Evolutionary conservation across 2,797 vertebrate genomes (phyloP), one percentile per base, ranked within the genome.

Genomic region (Darevskia mixta): DNA sequence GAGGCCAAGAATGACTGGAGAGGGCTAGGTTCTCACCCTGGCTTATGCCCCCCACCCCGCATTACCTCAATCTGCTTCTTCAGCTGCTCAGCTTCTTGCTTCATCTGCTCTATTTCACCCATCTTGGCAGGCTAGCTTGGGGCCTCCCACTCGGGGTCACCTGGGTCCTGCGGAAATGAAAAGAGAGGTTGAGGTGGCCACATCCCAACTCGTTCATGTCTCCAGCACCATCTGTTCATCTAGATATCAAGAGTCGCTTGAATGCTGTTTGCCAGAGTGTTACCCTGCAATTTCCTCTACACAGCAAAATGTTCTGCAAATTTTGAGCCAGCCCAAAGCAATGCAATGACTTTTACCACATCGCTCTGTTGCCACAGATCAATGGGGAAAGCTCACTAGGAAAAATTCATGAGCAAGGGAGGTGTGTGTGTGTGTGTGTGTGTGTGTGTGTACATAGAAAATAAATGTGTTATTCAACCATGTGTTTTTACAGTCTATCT

Each of bases 31-130:
- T 73, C 17, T 18, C 15, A 35, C 38, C 35, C 72, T 73, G 25
- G 18, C 35, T 32, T 38, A 35, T 18, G n/a, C 4, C n/a, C 43
- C 86, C 96, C 0, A 27, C 8, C 75, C n/a, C 88, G 85, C 69
- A 95, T 98, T 96, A 99, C 99, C 91, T 98, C 97, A 93, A 99
- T 99, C 96, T 99, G 98, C 91, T 98, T 98, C 97, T 99, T 99
- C 94, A 99, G 97, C 94, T 95, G 97, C 88, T 99, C 98, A 2
- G 98, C 97, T 95, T 99, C 99, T 95, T 99, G 98, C 94, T 98
- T 97, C 96, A 99, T 95, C 95, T 99, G 96, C 86, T 99, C 99
- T 95, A 99, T 98, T 97, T 99, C 99, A 95, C 98, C 98, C 99
- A 99, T 99, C 95, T 94, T 93, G 92, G 93, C 94, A 93, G 93